phyloP scores from a whole-genome alignment of 2,113 vertebrate genomes.

The Trichomycterus rosablanca region DNA sequence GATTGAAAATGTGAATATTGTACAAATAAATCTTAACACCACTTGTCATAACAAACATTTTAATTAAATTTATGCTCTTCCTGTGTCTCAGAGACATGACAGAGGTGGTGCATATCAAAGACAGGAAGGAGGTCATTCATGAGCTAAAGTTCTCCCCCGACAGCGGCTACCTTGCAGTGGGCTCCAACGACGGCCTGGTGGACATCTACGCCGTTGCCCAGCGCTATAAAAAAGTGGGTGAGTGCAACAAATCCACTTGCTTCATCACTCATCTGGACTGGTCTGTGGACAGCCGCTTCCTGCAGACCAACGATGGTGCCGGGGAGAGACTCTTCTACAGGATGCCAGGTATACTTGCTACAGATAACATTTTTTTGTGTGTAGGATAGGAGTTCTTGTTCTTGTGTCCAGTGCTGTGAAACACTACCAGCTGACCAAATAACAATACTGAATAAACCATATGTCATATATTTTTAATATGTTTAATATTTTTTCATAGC shows the following conservation, averaged over 20 bases:
- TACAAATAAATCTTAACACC: too few relatives aligned
- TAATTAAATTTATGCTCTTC: too few relatives aligned
- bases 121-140: constrained; percentile 94
- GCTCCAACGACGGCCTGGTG: constrained; percentile 91
- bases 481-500: constrained; percentile 56
- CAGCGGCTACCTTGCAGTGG: constrained; percentile 86
- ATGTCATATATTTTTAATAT: too few relatives aligned
- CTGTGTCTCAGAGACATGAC: constrained; percentile 95
- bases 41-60: too few relatives aligned
- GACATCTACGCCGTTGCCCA: constrained; percentile 89
- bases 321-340: constrained; percentile 89
- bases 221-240: constrained; percentile 93
- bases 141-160: constrained; percentile 97
- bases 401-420: too few relatives aligned
- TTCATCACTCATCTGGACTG: constrained; percentile 97
- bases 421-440: too few relatives aligned
- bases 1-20: too few relatives aligned
- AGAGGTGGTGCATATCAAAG: constrained; percentile 96
- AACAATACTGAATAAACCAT: too few relatives aligned
- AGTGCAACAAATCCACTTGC: constrained; percentile 84
- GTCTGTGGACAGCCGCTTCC: constrained; percentile 90
- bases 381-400: too few relatives aligned
- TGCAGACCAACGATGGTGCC: constrained; percentile 90
- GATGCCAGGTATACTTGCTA: constrained; percentile 92
- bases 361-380: too few relatives aligned